Base-by-base conservation (phyloP, 2,888 invertebrate species). In the Dexiosoma caninum region DNA sequence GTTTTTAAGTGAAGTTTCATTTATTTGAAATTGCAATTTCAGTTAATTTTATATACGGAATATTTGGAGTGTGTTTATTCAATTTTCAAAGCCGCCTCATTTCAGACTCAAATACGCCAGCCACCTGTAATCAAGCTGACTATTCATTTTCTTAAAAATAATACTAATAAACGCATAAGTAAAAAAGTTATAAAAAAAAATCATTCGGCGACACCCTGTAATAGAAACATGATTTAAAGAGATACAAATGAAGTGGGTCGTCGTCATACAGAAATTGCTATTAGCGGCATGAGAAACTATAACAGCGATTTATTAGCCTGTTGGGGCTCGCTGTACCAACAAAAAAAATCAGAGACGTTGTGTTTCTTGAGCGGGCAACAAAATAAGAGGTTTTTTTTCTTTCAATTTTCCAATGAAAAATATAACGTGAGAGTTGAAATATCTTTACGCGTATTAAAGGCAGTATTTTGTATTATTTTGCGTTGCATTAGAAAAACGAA, bases 221-320 rank as follows among this genome's bases (percentile, higher is more conserved):
- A 6, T 27, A 27, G 59, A 60, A 44, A 37, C 76, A 69, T 51
- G 42, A 53, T 57, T 77, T 16, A 46, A n/a, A 62, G 49, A 69
- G 55, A 64, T 75, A 64, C 51, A 75, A 70, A 79, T 75, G 79
- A 79, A 79, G 55, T 79, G 79, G 79, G 78, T 78, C 67, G 57
- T 16, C 46, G 46, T 57, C n/a, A n/a, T n/a, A 66, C 42, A 66
- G 66, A 72, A 72, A 72, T 78, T 53, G 60, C 66, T 66, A 67
- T 67, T 40, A 71, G 57, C 40, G 21, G 62, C 30, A 72, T 55
- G 32, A 40, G 30, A 49, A 67, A 16, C 30, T 19, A 53, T 19
- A 9, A n/a, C 10, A 64, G 35, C 10, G n/a, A 35, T 12, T 23
- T 32, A 27, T 35, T 32, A 44, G 44, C 5, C 16, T 14, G 44